phyloP scores from a whole-genome alignment of 2,113 vertebrate species.

The Ramphastos sulfuratus region DNA sequence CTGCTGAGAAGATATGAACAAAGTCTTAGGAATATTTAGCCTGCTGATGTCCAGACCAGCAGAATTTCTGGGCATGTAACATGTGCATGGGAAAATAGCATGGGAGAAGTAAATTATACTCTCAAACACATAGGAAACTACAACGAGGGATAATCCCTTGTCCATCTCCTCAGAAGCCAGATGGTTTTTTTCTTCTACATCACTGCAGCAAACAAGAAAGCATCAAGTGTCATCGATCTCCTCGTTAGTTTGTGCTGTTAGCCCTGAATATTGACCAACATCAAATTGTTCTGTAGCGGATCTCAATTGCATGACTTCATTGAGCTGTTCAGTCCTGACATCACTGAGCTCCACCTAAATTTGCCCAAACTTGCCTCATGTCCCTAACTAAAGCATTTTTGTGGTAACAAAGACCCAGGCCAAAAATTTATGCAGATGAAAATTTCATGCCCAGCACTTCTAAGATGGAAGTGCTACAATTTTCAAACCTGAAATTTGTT shows the following conservation, averaged over 20 bases:
- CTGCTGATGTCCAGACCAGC: neutral
- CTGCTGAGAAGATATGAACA: neutral
- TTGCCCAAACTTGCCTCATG: neutral
- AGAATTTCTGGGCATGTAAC: neutral
- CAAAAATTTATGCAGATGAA: neutral
- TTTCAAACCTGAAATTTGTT: neutral
- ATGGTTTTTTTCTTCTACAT: neutral
- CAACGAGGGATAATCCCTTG: neutral
- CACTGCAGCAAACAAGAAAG: neutral
- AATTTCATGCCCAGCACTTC: neutral
- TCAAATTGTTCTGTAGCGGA: neutral
- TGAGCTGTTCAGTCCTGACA: neutral
- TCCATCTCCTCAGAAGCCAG: neutral
- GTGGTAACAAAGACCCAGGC: neutral
- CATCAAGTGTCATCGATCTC: neutral
- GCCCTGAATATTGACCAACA: neutral
- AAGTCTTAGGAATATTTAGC: neutral
- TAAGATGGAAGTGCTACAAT: neutral
- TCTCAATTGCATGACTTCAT: neutral
- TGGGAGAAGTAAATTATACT: neutral
- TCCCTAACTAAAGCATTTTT: neutral
- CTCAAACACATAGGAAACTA: neutral
- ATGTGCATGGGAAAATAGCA: neutral
- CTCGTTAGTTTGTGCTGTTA: neutral
- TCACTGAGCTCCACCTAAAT: neutral